Base-by-base conservation (phyloP, 2,797 vertebrate species). In the Nothura maculosa region DNA sequence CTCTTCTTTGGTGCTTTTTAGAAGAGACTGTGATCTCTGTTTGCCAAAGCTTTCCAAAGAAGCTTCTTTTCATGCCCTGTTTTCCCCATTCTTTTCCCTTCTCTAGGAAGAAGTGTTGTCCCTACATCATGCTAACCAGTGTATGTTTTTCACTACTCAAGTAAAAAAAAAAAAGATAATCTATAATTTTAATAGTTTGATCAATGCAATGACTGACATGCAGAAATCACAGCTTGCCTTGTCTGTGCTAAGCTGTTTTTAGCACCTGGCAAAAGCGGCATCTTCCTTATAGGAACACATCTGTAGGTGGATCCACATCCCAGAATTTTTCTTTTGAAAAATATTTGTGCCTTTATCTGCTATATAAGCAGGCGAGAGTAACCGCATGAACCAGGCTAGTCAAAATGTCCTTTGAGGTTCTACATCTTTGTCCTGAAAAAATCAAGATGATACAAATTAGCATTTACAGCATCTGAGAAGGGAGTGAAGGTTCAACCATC, bases 1-100 rank as follows among this genome's bases (percentile, higher is more conserved):
- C 77, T 95, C 83, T 92, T 95, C 74, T 93, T 88, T 90, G 74
- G 67, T 70, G 80, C 61, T 91, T 76, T 81, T 63, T 76, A 62
- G 76, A 92, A 92, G 73, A 90, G 74, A 74, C 50, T 67, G 36
- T 0, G 3, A 16, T 79, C 77, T 85, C 69, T 80, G 72, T 74
- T 21, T 83, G 47, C 79, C 81, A 85, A 38, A 38, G 43, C 27
- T 83, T 63, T 79, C 28, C 18, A 40, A 13, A 25, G 63, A 64
- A 69, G 30, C 1, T 5, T 73, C n/a, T 30, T 91, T 82, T 47
- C 28, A 17, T 90, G 63, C 8, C 21, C 18, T 43, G 19, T 50
- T 74, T 14, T 36, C 7, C 28, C 19, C 12, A 28, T 4, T 73
- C 64, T 7, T 17, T 85, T 66, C 20, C 3, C 28, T 45, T 82